Percentiles rank a stretch among this genome's conserved stretches.
Conservation (phyloP, 2,888 invertebrate species). For the Troides oblongomaculatus region DNA sequence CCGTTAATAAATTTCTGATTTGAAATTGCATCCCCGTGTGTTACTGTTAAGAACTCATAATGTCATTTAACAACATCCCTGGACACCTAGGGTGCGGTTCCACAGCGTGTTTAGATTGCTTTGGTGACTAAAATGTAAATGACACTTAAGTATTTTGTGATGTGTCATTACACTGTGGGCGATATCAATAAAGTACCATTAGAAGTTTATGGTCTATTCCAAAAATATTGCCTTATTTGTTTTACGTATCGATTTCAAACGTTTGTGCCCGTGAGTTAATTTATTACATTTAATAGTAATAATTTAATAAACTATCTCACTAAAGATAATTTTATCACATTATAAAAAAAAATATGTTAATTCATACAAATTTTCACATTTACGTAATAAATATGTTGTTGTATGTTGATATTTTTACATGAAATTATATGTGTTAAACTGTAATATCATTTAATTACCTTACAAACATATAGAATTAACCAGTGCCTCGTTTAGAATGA, state of each 20-base stretch:
- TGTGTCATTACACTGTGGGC: conserved; percentile 60
- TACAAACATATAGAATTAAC: conserved; percentile 17
- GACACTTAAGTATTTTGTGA: conserved; percentile 57
- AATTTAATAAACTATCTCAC: conserved; percentile 58
- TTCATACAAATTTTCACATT: conserved; percentile 43
- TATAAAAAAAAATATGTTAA: conserved; percentile 51
- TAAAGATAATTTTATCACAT: conserved; percentile 53
- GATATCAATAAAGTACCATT: conserved; percentile 48
- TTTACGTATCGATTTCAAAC: conserved; percentile 52
- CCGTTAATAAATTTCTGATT: background rate
- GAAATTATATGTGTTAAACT: background rate
- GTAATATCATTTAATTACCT: conserved; percentile 16
- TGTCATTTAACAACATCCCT: conserved; percentile 22
- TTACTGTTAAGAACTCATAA: conserved; percentile 19
- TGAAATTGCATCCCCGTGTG: conserved; percentile 17
- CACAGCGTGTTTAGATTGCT: conserved; percentile 37
- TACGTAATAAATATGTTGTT: too few relatives aligned
- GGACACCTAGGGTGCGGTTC: conserved; percentile 12
- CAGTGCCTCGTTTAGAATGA: conserved; percentile 18
- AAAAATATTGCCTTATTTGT: conserved; percentile 48
- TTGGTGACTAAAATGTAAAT: conserved; percentile 50
- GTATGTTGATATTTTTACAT: too few relatives aligned
- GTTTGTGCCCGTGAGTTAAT: conserved; percentile 50
- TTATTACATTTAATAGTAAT: conserved; percentile 58
- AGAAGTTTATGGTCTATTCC: conserved; percentile 39